phyloP scores from a whole-genome alignment of 2,888 invertebrate species.

The Stenolophus ochropezus region DNA sequence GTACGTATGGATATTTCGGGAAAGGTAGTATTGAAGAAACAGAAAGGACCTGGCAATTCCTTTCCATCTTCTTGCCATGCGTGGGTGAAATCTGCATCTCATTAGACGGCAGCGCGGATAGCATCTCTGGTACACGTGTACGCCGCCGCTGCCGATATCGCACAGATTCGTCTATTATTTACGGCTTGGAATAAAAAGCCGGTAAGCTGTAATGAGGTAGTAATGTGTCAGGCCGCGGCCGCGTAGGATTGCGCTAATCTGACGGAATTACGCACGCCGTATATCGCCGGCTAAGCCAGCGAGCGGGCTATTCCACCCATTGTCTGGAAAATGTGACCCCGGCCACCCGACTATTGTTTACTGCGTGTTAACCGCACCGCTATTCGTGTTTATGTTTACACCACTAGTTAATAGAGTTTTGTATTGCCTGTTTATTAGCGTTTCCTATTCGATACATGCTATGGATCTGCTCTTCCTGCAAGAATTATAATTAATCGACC shows the following conservation, averaged over 20 bases:
- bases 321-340: conserved; percentile 69
- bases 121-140: conserved; percentile 44
- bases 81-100: conserved; percentile 58
- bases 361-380: conserved; percentile 54
- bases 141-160: neutral
- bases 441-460: neutral
- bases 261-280: conserved; percentile 72
- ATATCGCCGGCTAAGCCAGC: conserved; percentile 65
- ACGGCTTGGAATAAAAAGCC: conserved; percentile 19
- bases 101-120: conserved; percentile 43
- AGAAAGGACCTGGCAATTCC: no score
- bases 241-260: conserved; percentile 72
- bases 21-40: no score
- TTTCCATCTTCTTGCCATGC: neutral
- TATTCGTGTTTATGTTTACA: conserved; percentile 50
- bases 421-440: conserved; percentile 45
- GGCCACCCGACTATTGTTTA: conserved; percentile 59
- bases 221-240: conserved; percentile 72
- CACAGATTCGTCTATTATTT: neutral
- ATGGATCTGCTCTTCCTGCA: neutral
- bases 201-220: conserved; percentile 71
- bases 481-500: neutral
- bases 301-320: conserved; percentile 68
- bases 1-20: no score
- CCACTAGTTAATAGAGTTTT: conserved; percentile 43